Evolutionary conservation across 2,888 invertebrate species (phyloP).

Genomic region (Euzophera pinguis): DNA sequence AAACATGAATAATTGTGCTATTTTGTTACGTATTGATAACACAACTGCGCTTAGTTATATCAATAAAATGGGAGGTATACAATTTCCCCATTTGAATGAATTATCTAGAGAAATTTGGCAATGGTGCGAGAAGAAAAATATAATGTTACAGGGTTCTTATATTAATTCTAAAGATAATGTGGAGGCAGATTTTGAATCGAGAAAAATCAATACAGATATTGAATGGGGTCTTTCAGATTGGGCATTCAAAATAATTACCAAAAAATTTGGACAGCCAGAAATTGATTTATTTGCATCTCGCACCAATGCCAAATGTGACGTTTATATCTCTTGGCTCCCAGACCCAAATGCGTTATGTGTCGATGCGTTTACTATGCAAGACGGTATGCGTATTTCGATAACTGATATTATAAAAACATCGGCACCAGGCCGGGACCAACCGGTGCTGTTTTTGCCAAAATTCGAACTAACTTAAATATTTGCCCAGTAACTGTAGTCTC

Average conservation of each 20-base stretch:
- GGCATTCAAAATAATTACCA: background rate
- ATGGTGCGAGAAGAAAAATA: background rate
- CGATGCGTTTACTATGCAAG: background rate
- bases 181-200: background rate
- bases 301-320: background rate
- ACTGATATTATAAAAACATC: too few species aligned
- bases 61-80: too few species aligned
- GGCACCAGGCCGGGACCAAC: too few species aligned
- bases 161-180: background rate
- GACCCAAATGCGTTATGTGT: background rate
- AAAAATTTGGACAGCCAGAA: background rate
- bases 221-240: background rate
- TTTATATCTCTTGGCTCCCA: background rate
- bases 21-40: background rate
- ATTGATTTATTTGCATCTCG: background rate
- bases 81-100: too few species aligned
- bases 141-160: background rate
- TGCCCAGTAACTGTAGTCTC: too few species aligned
- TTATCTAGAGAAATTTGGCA: too few species aligned
- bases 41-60: background rate
- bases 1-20: background rate
- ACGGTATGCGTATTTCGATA: too few species aligned
- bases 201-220: background rate
- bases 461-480: too few species aligned
- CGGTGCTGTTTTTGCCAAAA: too few species aligned